Base-by-base conservation (phyloP, 37 sponge, comb jelly and placozoan species). In the Theonella swinhoei region DNA sequence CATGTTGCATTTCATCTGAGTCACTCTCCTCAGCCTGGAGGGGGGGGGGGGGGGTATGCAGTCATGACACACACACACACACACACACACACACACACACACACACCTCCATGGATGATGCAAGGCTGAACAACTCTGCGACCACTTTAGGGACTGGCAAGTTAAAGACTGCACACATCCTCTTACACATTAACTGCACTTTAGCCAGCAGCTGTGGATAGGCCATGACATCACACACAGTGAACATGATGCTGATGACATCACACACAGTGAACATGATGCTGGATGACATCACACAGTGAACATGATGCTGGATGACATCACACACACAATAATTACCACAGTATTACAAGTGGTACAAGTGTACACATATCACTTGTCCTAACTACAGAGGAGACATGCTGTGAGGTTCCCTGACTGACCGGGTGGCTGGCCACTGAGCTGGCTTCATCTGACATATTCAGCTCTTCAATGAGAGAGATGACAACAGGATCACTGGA, bases 51-150 rank as follows among this genome's bases (percentile, higher is more conserved):
- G 25, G 3, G 41, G 32, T 41, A 82, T 69, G 58, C 72, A 69
- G 22, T 19, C 30, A 68, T 14, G 9, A 80, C 69, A 68, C 68
- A 80, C 80, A 60, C 33, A 77, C 78, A n/a, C 29, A 24, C 37
- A 62, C 3, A 24, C 29, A 17, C n/a, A n/a, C 24, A 3, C 78
- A 60, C 64, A 69, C 71, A 70, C 71, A 70, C 61, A 29, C 4
- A 23, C 85, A 42, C 74, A 86, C 87, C 42, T 79, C 60, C 22
- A 66, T 82, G 22, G 94, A 89, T 19, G 93, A 85, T 24, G 90
- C 94, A 39, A 83, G 59, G 69, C 94, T 93, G 72, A 93, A 66
- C 42, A 93, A 84, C 41, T 93, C 89, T 2, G 81, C 94, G 17
- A 93, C 76, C 24, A 87, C 84, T 11, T 82, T 42, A 11, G 94